phyloP scores from a whole-genome alignment of 2,888 invertebrate genomes.

The Papilio protenor region DNA sequence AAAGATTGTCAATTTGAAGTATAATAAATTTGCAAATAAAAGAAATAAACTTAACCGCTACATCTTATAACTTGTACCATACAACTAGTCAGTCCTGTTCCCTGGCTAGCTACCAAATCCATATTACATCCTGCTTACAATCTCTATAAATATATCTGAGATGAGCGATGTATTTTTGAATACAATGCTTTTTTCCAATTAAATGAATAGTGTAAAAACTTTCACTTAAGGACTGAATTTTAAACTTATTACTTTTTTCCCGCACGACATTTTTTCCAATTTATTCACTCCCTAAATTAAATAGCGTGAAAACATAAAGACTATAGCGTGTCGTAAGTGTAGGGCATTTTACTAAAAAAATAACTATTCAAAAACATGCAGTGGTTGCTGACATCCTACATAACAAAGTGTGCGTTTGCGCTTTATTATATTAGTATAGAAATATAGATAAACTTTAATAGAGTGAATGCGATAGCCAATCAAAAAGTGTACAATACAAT shows the following conservation, averaged over 20 bases:
- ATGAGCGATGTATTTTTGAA: constrained; percentile 1
- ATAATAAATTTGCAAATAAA: background rate
- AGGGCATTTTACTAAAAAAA: too few relatives aligned
- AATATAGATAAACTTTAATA: background rate
- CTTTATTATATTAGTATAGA: too few relatives aligned
- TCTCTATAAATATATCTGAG: constrained; percentile 18
- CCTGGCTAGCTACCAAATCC: constrained; percentile 21
- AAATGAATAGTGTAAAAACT: background rate
- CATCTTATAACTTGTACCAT: constrained; percentile 6
- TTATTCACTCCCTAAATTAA: too few relatives aligned
- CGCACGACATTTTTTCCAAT: too few relatives aligned
- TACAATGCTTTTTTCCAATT: background rate
- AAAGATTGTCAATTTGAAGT: background rate
- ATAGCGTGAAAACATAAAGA: too few relatives aligned
- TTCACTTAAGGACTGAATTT: background rate
- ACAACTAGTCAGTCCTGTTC: background rate
- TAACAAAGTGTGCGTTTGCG: too few relatives aligned
- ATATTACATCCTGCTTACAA: constrained; percentile 24
- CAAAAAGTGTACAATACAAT: constrained; percentile 9
- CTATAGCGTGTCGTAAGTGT: too few relatives aligned
- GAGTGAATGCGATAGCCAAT: constrained; percentile 18
- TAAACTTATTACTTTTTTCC: too few relatives aligned
- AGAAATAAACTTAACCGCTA: background rate
- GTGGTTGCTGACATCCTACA: too few relatives aligned
- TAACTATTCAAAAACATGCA: background rate